These are phyloP conservation scores for Ochropleura leucogaster DNA, from an alignment of 2,888 invertebrate species.

Conservation along the genomic window DNA sequence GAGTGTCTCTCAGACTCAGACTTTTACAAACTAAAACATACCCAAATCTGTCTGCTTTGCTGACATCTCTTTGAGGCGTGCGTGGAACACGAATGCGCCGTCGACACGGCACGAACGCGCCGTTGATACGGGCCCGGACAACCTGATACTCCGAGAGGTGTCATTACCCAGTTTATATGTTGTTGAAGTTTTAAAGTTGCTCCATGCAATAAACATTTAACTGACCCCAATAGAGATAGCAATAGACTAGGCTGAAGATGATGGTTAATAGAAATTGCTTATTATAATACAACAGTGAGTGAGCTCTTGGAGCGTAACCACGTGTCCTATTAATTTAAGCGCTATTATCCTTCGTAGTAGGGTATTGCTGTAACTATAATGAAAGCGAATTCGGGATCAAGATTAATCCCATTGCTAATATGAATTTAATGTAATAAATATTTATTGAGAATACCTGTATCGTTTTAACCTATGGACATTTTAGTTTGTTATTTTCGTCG, in stretches of 20 bases:
- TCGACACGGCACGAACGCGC: no score
- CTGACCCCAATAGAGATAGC: background rate
- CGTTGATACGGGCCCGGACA: background rate
- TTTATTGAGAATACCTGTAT: slow-evolving; percentile 31
- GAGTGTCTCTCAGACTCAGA: no score
- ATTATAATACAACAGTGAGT: slow-evolving; percentile 38
- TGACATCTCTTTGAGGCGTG: no score
- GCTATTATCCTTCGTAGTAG: slow-evolving; percentile 34
- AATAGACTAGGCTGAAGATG: background rate
- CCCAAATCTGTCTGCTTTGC: no score
- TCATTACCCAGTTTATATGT: no score
- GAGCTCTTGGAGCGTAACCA: slow-evolving; percentile 13
- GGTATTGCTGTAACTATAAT: slow-evolving; percentile 51
- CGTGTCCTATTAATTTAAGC: slow-evolving; percentile 44
- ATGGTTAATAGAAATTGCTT: slow-evolving; percentile 31
- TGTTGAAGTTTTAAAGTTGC: slow-evolving; percentile 7
- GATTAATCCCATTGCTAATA: slow-evolving; percentile 43
- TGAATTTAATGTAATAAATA: slow-evolving; percentile 40
- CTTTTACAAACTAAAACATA: no score
- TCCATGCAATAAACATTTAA: background rate
- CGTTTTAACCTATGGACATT: slow-evolving; percentile 10
- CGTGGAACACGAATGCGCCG: no score
- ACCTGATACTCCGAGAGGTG: no score
- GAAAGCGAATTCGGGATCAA: slow-evolving; percentile 46
- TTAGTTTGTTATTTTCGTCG: slow-evolving; percentile 33